Percentiles rank a stretch among this genome's conserved stretches.
Evolutionary conservation across 2,113 vertebrate species (phyloP).

Genomic region (Penelope pileata): DNA sequence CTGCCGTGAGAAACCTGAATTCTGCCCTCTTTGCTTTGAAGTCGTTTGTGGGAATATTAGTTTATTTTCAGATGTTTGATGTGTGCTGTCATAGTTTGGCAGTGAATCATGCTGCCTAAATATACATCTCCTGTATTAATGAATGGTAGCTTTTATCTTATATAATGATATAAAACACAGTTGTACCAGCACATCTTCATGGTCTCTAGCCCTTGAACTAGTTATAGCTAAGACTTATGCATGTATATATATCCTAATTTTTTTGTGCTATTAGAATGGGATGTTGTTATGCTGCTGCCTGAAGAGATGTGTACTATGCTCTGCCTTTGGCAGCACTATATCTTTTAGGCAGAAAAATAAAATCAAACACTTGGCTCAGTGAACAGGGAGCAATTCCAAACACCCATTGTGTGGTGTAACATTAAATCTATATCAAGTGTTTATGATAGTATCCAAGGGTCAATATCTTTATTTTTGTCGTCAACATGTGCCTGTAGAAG

Average conservation of each 20-base stretch:
- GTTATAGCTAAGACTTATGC: not conserved
- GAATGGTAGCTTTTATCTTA: not conserved
- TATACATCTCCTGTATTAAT: not conserved
- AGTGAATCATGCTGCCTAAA: conserved; percentile 29
- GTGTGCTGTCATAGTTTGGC: conserved; percentile 13
- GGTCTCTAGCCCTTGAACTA: not conserved
- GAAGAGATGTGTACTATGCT: not conserved
- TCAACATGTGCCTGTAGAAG: not conserved
- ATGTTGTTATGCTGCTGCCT: not conserved
- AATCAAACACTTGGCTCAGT: not conserved
- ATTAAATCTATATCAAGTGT: not conserved
- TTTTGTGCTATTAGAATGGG: not conserved
- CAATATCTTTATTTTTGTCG: not conserved
- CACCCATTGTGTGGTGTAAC: not conserved
- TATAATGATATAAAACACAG: not conserved
- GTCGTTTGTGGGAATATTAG: not conserved
- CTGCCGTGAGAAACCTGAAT: not conserved
- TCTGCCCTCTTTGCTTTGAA: not conserved
- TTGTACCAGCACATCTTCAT: not conserved
- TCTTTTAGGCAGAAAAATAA: not conserved
- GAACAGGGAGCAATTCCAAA: not conserved
- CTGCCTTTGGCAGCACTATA: not conserved
- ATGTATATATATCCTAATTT: no score
- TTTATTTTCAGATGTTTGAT: conserved; percentile 14
- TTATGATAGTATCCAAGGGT: not conserved